Base-by-base conservation (phyloP, 2,888 invertebrate genomes). In the Creontiades dilutus region DNA sequence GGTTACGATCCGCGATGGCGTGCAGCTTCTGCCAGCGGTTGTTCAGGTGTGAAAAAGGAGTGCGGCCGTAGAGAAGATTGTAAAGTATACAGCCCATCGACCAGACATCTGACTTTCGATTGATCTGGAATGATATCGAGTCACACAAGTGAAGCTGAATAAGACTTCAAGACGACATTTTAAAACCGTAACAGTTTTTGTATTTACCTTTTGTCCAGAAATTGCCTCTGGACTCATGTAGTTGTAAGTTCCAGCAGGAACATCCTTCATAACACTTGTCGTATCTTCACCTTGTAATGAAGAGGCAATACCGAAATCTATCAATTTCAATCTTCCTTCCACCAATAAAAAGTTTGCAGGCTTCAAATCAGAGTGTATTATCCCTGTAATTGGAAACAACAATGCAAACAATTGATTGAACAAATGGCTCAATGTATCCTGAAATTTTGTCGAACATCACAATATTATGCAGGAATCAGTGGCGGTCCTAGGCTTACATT, bases 141-240 rank as follows among this genome's bases (percentile, higher is more conserved):
- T 37, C 37, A 37, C 37, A 37, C 7, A 4, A 4, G 37, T 37
- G 7, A 37, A 37, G 3, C 2, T 37, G 37, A 37, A 7, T 37
- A 37, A 2, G 7, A 37, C 37, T 37, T 37, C 3, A 37, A 7
- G 37, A 37, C 37, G 37, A 37, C 37, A 37, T 37, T 37, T 37
- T n/a, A n/a, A 37, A 37, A 37, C 37, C 37, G 7, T 4, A 37
- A 37, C 37, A 37, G 37, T 7, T 37, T 4, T 7, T 37, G 11
- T 13, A 52, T 16, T 52, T 16, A 92, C 91, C 91, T 91, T 92
- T 48, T 89, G 91, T 93, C 92, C 93, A 93, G 91, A 92, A 78
- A 98, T 94, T 82, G 98, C 97, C 94, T 99, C 99, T 0, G 99
- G 99, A 93, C 98, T 98, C 94, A 99, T 99, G 93, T 98, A 99